These are phyloP conservation scores for Mixornis gularis DNA, from an alignment of 2,113 vertebrate species.

Conservation along the genomic window DNA sequence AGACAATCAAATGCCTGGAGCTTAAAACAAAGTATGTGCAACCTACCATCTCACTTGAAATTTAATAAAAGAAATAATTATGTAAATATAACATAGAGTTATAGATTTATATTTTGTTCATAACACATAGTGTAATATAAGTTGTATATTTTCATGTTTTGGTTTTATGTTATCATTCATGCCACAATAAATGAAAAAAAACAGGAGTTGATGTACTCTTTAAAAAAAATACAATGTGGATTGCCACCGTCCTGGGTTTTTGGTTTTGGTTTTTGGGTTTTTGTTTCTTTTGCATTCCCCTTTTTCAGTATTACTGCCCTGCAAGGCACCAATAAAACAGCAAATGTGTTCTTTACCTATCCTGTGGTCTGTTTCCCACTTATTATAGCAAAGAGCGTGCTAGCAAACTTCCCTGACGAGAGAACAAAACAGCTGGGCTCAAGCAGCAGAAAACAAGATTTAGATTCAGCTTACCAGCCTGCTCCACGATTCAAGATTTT, in stretches of 20 bases:
- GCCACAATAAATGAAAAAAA: slow-evolving; percentile 89
- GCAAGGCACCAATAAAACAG: slow-evolving; percentile 99
- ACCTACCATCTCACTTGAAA: slow-evolving; percentile 99
- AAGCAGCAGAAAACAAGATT: neutral
- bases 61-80: slow-evolving; percentile 97
- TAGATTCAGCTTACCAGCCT: neutral
- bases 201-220: slow-evolving; percentile 89
- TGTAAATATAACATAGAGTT: slow-evolving; percentile 99
- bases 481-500: neutral
- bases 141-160: slow-evolving; percentile 99
- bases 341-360: slow-evolving; percentile 94
- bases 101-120: slow-evolving; percentile 99
- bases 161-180: slow-evolving; percentile 99
- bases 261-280: slow-evolving; percentile 12
- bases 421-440: neutral
- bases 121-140: slow-evolving; percentile 99
- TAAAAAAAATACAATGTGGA: slow-evolving; percentile 84
- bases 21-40: slow-evolving; percentile 92
- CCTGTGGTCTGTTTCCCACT: slow-evolving; percentile 77
- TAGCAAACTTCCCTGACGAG: neutral
- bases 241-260: slow-evolving; percentile 86
- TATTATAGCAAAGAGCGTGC: neutral
- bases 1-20: slow-evolving; percentile 99
- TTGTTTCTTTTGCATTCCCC: slow-evolving; percentile 84
- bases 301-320: slow-evolving; percentile 99